These are phyloP conservation scores for Lamellibrachia luymesi DNA, from an alignment of 1,140 invertebrate species.

Conservation along the genomic window DNA sequence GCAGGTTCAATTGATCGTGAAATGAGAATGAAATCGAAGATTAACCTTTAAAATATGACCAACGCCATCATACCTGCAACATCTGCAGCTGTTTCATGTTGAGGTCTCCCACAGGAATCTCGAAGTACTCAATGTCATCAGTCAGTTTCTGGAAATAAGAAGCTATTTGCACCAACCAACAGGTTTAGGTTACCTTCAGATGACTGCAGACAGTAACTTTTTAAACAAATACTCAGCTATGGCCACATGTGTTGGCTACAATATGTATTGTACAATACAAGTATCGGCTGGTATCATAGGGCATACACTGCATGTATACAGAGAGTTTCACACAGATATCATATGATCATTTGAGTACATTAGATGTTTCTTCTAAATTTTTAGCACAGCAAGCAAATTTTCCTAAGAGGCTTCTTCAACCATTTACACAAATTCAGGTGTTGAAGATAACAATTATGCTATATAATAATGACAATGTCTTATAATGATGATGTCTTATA, in stretches of 20 bases:
- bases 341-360: not conserved
- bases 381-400: too few relatives aligned
- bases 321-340: not conserved
- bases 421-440: too few relatives aligned
- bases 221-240: not conserved
- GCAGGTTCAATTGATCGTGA: too few relatives aligned
- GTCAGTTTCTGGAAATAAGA: conserved; percentile 33
- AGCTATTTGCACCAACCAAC: not conserved
- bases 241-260: not conserved
- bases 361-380: too few relatives aligned
- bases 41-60: too few relatives aligned
- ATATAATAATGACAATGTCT: too few relatives aligned
- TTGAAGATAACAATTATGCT: too few relatives aligned
- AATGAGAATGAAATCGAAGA: too few relatives aligned
- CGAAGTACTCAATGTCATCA: conserved; percentile 69
- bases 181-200: not conserved
- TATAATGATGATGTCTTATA: too few relatives aligned
- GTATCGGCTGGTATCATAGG: not conserved
- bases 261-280: not conserved
- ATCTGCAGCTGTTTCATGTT: conserved; percentile 83
- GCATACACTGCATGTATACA: not conserved
- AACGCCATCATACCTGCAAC: conserved; percentile 65
- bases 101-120: conserved; percentile 87
- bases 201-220: not conserved
- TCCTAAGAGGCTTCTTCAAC: too few relatives aligned